Conservation (phyloP, 2,888 invertebrate species). For the Alitta virens region DNA sequence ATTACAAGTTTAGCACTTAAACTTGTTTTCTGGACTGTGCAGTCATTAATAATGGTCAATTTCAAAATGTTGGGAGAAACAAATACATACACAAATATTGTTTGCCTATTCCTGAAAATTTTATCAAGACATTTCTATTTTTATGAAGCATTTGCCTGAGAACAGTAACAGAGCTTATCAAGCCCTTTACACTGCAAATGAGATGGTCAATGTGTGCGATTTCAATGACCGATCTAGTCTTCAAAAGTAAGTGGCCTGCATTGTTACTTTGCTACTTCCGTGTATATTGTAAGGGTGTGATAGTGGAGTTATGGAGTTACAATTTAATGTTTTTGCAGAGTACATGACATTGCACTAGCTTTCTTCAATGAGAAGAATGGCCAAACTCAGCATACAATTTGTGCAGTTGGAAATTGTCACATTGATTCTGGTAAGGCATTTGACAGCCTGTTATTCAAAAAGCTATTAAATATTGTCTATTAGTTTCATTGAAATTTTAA, state of each 20-base stretch:
- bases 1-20: too few relatives aligned
- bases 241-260: constrained; percentile 29
- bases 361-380: constrained; percentile 58
- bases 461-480: background rate
- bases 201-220: constrained; percentile 57
- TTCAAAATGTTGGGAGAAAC: too few relatives aligned
- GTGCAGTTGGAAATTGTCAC: constrained; percentile 61
- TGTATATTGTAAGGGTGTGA: too few relatives aligned
- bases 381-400: constrained; percentile 54
- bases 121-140: too few relatives aligned
- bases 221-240: constrained; percentile 38
- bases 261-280: too few relatives aligned
- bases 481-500: too few relatives aligned
- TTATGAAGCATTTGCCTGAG: constrained; percentile 48
- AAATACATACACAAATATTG: too few relatives aligned
- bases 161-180: constrained; percentile 57
- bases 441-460: background rate
- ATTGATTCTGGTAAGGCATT: constrained; percentile 55
- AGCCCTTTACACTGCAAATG: constrained; percentile 59
- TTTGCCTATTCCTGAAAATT: too few relatives aligned
- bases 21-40: too few relatives aligned
- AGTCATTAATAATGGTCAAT: too few relatives aligned
- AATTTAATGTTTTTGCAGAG: constrained; percentile 35
- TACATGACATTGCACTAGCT: constrained; percentile 50
- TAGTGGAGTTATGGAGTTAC: too few relatives aligned